Evolutionary conservation across 2,888 invertebrate species (phyloP).

Genomic region (Clostera curtula): DNA sequence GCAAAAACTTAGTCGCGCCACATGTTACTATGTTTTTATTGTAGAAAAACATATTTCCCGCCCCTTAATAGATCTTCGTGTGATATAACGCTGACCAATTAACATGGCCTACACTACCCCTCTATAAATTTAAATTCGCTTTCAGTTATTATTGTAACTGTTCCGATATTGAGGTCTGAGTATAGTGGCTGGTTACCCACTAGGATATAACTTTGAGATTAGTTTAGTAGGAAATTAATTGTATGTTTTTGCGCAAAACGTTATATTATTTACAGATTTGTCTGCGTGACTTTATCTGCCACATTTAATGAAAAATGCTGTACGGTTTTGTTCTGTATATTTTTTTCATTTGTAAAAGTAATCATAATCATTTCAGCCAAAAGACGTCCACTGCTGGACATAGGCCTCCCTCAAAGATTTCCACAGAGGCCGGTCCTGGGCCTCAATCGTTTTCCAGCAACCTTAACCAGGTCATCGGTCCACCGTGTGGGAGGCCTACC

Average conservation of each 20-base stretch:
- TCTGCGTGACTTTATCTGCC: too few species aligned
- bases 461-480: too few species aligned
- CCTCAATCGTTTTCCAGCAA: too few species aligned
- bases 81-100: conserved; percentile 14
- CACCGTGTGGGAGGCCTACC: too few species aligned
- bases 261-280: too few species aligned
- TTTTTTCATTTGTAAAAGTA: too few species aligned
- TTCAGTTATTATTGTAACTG: conserved; percentile 13
- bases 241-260: conserved; percentile 8
- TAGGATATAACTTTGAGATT: conserved; percentile 7
- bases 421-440: too few species aligned
- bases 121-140: conserved; percentile 9
- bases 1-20: conserved; percentile 33
- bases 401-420: too few species aligned
- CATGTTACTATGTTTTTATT: conserved; percentile 30
- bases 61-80: conserved; percentile 20
- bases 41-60: conserved; percentile 23
- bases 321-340: too few species aligned
- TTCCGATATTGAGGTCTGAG: conserved; percentile 9
- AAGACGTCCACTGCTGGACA: too few species aligned
- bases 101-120: conserved; percentile 14
- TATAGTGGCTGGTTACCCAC: conserved; percentile 7
- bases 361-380: too few species aligned
- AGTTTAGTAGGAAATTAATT: conserved; percentile 8
- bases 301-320: too few species aligned